phyloP scores from a whole-genome alignment of 2,888 invertebrate species.

The Sycophila texana region DNA sequence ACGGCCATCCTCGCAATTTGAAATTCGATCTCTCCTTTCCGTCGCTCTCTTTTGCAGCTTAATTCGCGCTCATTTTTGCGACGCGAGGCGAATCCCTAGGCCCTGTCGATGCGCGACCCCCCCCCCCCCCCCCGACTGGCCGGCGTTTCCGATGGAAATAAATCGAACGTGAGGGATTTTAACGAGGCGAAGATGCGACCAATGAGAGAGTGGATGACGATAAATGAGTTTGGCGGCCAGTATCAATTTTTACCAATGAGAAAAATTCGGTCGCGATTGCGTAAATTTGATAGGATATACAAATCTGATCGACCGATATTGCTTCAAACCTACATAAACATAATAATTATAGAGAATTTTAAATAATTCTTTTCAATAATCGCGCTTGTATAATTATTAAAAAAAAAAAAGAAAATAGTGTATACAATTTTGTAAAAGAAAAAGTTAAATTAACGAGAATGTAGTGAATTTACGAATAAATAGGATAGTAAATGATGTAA shows the following conservation, averaged over 20 bases:
- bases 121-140: not conserved
- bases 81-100: too few species aligned
- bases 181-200: slow-evolving; percentile 1
- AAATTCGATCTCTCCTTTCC: slow-evolving; percentile 41
- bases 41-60: slow-evolving; percentile 22
- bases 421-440: too few species aligned
- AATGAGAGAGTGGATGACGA: not conserved
- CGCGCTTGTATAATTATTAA: too few species aligned
- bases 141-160: not conserved
- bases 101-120: not conserved
- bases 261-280: too few species aligned
- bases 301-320: too few species aligned
- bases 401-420: too few species aligned
- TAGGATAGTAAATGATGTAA: too few species aligned
- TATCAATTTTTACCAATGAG: too few species aligned
- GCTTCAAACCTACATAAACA: not conserved
- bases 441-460: too few species aligned
- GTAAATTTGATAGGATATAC: too few species aligned
- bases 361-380: too few species aligned
- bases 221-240: not conserved
- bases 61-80: slow-evolving; percentile 21
- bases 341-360: not conserved
- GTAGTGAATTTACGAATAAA: too few species aligned
- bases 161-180: not conserved
- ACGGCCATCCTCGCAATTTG: slow-evolving; percentile 36